Conservation (phyloP, 2,888 invertebrate species). For the Allacma fusca region DNA sequence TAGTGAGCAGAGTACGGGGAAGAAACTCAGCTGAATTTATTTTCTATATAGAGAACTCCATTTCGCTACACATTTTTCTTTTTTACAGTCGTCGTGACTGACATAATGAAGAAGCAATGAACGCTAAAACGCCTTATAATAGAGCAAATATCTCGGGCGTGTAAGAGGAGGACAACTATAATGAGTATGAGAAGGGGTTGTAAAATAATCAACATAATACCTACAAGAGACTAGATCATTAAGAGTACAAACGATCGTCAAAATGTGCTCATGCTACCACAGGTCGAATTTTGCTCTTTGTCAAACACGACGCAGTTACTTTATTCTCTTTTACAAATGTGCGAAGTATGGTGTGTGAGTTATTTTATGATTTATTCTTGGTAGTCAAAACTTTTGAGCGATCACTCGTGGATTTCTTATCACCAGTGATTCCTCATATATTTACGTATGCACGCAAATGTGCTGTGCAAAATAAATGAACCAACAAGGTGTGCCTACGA, state of each 20-base stretch:
- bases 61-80: not conserved
- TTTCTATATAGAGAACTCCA: not conserved
- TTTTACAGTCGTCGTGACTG: not conserved
- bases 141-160: not conserved
- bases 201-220: not conserved
- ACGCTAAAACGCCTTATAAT: conserved; percentile 3
- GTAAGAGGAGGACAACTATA: not conserved
- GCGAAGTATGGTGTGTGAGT: no score
- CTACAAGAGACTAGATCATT: not conserved
- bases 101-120: not conserved
- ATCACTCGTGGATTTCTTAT: no score
- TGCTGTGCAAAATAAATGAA: not conserved
- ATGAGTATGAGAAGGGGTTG: not conserved
- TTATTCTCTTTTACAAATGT: no score
- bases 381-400: no score
- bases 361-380: no score
- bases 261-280: no score
- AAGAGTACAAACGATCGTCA: not conserved
- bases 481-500: not conserved
- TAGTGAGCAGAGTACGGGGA: no score
- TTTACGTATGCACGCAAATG: not conserved
- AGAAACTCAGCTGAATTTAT: not conserved
- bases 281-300: no score
- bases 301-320: no score
- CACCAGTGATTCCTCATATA: no score